Conservation (phyloP, 2,797 vertebrate genomes). For the Aldrovandia affinis region DNA sequence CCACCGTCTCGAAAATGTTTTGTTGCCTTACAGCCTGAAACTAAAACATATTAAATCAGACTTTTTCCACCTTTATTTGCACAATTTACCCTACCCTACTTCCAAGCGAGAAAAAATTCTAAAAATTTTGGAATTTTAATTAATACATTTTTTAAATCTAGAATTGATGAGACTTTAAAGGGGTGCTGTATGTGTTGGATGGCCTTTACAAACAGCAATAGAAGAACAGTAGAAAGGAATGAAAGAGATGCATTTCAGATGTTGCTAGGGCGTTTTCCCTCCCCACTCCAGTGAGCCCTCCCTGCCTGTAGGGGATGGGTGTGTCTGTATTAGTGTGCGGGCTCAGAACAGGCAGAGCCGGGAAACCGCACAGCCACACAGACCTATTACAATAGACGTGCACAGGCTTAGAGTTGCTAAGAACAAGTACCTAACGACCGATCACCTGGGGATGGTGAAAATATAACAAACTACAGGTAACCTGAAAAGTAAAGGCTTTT, state of each 20-base stretch:
- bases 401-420: not conserved
- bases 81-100: too few species aligned
- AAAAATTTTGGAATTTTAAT: too few species aligned
- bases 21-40: too few species aligned
- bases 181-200: too few species aligned
- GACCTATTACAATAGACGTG: constrained; percentile 2
- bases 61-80: too few species aligned
- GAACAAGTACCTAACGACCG: not conserved
- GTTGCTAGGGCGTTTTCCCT: not conserved
- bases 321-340: not conserved
- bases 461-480: too few species aligned
- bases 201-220: not conserved
- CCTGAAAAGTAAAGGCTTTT: too few species aligned
- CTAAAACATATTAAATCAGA: too few species aligned
- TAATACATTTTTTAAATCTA: too few species aligned
- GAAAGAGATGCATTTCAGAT: not conserved
- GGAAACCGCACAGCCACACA: constrained; percentile 11
- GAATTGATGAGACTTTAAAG: too few species aligned
- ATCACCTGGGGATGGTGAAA: not conserved
- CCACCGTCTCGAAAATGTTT: too few species aligned
- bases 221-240: not conserved
- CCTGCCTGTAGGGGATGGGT: not conserved
- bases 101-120: too few species aligned
- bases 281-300: not conserved
- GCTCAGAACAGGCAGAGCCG: constrained; percentile 16